Conservation (phyloP, 2,888 invertebrate genomes). For the Patella depressa region DNA sequence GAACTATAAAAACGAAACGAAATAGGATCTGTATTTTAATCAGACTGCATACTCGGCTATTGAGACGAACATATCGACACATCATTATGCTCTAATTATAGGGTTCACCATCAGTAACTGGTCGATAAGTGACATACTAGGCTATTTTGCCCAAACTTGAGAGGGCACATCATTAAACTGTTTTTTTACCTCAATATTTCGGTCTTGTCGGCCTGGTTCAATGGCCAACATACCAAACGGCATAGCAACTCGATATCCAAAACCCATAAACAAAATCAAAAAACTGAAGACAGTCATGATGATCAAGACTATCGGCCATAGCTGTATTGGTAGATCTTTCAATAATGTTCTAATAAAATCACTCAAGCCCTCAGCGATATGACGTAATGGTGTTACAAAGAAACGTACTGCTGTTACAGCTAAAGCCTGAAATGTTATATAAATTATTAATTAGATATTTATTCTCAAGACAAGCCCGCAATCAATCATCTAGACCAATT, state of each 20-base stretch:
- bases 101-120: too few species aligned
- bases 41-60: too few species aligned
- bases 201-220: conserved; percentile 19
- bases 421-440: conserved; percentile 34
- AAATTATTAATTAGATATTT: too few species aligned
- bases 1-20: too few species aligned
- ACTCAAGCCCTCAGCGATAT: conserved; percentile 29
- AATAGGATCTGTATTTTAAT: too few species aligned
- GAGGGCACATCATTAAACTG: too few species aligned
- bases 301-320: conserved; percentile 33
- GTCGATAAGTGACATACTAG: too few species aligned
- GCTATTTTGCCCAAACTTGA: too few species aligned
- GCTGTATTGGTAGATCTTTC: conserved; percentile 38
- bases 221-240: conserved; percentile 28
- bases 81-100: too few species aligned
- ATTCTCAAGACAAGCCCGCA: too few species aligned
- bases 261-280: conserved; percentile 31
- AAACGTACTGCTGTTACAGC: conserved; percentile 43
- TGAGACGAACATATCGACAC: too few species aligned
- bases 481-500: too few species aligned
- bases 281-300: conserved; percentile 21
- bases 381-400: conserved; percentile 39
- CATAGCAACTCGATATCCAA: conserved; percentile 31
- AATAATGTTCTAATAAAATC: conserved; percentile 37
- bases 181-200: background rate